Base-by-base conservation (phyloP, 2,888 invertebrate genomes). In the Chloroclysta siterata region DNA sequence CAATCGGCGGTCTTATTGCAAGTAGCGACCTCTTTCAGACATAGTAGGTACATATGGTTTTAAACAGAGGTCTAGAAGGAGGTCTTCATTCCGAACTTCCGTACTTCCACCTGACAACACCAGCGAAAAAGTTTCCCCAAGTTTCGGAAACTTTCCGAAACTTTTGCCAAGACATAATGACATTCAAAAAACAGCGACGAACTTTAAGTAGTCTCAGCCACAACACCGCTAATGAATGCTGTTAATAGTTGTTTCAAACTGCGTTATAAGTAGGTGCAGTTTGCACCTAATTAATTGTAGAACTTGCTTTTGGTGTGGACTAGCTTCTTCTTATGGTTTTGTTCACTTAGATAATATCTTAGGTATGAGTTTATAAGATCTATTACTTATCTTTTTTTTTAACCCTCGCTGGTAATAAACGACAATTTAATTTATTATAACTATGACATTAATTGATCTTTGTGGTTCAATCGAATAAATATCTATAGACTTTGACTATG, bases 221-320 rank as follows among this genome's bases (percentile, higher is more conserved):
- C 57, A 62, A 59, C 63, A 56, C 52, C 46, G 56, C 53, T 69
- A 66, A 66, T 65, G 52, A 62, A 69, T 60, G 64, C 64, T 64
- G 62, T 63, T 66, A 65, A 56, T 57, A 69, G 64, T 69, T 62
- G 57, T 66, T 64, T 41, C 8, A 60, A 52, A 60, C 62, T 61
- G 63, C 47, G 60, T 64, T 61, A 51, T 63, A 65, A 66, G 54
- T 65, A 60, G 62, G 54, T 42, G 28, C 39, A 5, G 44, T 10
- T 14, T 36, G 42, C 28, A 50, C 47, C 33, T 33, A 57, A 51
- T 51, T 54, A n/a, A 13, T 10, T 51, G 0, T 39, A 6, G n/a
- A 53, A 42, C 53, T 42, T 52, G 41, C 5, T 33, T 33, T 33
- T 33, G 0, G 5, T 33, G 33, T n/a, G 33, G 33, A 33, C 33